Evolutionary conservation across 2,113 vertebrate genomes (phyloP).

Genomic region (Loxodonta africana): DNA sequence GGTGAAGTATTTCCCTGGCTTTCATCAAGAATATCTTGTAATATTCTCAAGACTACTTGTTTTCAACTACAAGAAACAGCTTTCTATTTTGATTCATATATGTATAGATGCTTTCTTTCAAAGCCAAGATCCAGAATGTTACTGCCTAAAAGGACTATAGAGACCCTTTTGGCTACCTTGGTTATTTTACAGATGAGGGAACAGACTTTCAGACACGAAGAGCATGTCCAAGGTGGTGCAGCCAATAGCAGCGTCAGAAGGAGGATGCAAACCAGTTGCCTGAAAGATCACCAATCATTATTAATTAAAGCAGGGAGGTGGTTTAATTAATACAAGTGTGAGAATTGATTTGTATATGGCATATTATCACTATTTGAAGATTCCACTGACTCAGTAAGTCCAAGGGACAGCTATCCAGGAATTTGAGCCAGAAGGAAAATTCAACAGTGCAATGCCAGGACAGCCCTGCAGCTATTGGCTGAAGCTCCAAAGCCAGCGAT

Average conservation of each 20-base stretch:
- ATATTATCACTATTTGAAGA: background rate
- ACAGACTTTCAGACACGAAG: background rate
- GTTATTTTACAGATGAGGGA: background rate
- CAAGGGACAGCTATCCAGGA: background rate
- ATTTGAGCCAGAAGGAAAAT: background rate
- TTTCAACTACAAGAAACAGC: background rate
- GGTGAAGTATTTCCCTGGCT: background rate
- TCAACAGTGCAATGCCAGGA: background rate
- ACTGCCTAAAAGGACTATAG: background rate
- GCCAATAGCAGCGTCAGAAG: background rate
- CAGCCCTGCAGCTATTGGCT: background rate
- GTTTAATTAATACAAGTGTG: background rate
- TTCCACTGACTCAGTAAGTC: background rate
- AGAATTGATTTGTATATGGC: background rate
- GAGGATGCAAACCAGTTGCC: background rate
- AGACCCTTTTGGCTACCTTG: background rate
- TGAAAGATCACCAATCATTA: background rate
- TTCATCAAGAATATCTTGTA: background rate
- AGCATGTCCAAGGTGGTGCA: background rate
- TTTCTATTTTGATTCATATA: background rate
- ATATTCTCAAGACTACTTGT: background rate
- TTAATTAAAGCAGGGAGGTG: background rate
- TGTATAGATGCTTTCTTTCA: background rate
- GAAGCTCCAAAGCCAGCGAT: background rate
- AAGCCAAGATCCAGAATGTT: background rate